A percentile compares a stretch with the other conserved stretches of the same genome.
Evolutionary conservation across 2,888 invertebrate genomes (phyloP).

Genomic region (Apantesis nais): DNA sequence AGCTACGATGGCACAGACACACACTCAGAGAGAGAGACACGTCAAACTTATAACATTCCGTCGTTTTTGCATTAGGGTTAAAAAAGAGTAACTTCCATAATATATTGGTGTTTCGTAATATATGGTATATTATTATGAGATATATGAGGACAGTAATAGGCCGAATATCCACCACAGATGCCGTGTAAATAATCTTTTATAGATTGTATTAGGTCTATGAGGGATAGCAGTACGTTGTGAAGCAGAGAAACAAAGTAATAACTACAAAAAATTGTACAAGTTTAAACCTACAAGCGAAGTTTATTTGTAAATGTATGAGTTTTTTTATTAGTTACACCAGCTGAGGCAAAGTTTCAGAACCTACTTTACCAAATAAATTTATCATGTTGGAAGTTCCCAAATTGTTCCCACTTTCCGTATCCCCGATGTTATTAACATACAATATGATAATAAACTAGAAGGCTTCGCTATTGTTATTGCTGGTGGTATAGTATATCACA

Average conservation of each 20-base stretch:
- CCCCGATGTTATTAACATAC: constrained; percentile 56
- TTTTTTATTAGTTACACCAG: not conserved
- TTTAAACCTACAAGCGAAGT: not conserved
- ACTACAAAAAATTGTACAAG: not conserved
- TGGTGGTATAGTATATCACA: constrained; percentile 65
- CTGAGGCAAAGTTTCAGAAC: constrained; percentile 19
- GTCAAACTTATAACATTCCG: too few relatives aligned
- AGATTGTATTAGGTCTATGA: too few relatives aligned
- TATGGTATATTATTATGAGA: not conserved
- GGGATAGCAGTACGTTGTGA: too few relatives aligned
- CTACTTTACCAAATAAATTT: constrained; percentile 32
- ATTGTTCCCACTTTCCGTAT: constrained; percentile 45
- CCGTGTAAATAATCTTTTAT: too few relatives aligned
- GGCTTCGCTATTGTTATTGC: constrained; percentile 60
- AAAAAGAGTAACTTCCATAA: not conserved
- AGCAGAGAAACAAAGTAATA: not conserved
- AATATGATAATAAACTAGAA: constrained; percentile 61
- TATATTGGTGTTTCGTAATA: too few relatives aligned
- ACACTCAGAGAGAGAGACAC: too few relatives aligned
- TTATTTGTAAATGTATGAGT: not conserved
- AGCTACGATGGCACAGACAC: too few relatives aligned
- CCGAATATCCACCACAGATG: too few relatives aligned
- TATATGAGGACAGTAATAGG: not conserved
- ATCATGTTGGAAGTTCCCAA: constrained; percentile 29
- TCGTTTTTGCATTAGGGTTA: too few relatives aligned